A percentile compares a stretch with the other conserved stretches of the same genome.
phyloP scores from a whole-genome alignment of 1,140 invertebrate species.

The Cyclargus thomasi region DNA sequence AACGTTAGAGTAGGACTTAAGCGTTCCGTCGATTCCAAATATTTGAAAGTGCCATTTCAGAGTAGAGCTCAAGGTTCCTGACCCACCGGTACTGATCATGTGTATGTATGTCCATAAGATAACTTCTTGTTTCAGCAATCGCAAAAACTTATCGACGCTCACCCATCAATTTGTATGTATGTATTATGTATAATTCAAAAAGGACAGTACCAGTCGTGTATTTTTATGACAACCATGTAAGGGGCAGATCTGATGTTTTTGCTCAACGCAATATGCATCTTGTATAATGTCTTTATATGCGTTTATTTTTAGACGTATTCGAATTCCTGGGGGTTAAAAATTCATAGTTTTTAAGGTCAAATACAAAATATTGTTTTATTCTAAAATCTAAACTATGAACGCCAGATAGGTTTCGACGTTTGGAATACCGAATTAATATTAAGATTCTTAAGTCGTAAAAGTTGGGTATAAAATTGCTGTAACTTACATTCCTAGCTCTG shows the following conservation, averaged over 20 bases:
- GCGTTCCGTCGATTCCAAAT: too few relatives aligned
- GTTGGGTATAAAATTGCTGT: too few relatives aligned
- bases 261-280: not conserved
- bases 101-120: not conserved
- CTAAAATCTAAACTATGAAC: too few relatives aligned
- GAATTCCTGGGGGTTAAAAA: not conserved
- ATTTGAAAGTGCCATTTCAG: too few relatives aligned
- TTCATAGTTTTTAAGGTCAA: not conserved
- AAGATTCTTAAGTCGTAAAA: too few relatives aligned
- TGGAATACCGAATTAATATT: too few relatives aligned
- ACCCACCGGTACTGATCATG: not conserved
- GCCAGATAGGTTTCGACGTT: too few relatives aligned
- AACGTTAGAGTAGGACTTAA: too few relatives aligned
- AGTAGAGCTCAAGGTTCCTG: not conserved
- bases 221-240: conserved; percentile 8
- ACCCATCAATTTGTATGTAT: conserved; percentile 11
- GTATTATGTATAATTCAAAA: not conserved
- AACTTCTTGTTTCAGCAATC: not conserved
- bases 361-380: not conserved
- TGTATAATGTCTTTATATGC: conserved; percentile 8
- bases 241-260: conserved; percentile 10
- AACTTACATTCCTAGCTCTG: too few relatives aligned
- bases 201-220: conserved; percentile 4
- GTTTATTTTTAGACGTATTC: not conserved
- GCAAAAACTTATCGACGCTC: not conserved